A percentile compares a stretch with the other conserved stretches of the same genome.
These are phyloP conservation scores for Catostylus mosaicus DNA, from an alignment of 30 jellyfish, hydroid and myxozoan genomes.

Conservation along the genomic window DNA sequence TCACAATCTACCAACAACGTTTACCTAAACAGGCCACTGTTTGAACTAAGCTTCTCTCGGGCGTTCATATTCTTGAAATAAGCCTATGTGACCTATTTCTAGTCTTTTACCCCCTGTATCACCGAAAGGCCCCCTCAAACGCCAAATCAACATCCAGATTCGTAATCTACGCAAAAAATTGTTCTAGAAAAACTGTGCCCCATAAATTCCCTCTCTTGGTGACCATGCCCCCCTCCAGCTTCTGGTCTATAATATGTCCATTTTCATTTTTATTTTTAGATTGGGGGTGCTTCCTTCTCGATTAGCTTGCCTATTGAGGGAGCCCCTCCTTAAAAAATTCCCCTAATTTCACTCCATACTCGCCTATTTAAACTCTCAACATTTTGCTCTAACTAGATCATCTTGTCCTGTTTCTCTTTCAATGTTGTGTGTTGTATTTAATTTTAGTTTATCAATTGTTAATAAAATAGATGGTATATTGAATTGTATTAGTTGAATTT, in stretches of 20 bases:
- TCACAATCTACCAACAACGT: neutral
- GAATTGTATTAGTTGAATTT: neutral
- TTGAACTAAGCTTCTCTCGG: neutral
- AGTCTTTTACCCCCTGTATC: neutral
- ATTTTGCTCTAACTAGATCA: slow-evolving; percentile 9
- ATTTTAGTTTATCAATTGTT: neutral
- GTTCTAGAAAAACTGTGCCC: neutral
- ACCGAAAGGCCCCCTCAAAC: neutral
- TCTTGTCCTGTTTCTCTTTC: neutral
- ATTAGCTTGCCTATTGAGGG: slow-evolving; percentile 20
- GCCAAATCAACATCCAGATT: neutral
- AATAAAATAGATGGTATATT: neutral
- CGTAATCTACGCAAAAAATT: neutral
- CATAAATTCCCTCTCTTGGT: neutral
- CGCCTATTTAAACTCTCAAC: slow-evolving; percentile 6
- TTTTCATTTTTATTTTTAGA: neutral
- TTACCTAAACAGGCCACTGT: neutral
- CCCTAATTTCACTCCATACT: slow-evolving; percentile 2
- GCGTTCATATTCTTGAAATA: neutral
- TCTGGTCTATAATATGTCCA: neutral
- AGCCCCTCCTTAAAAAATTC: slow-evolving; percentile 23
- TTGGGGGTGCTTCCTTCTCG: slow-evolving; percentile 28
- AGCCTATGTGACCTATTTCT: neutral
- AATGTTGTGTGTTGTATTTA: slow-evolving; percentile 12
- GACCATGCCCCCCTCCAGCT: neutral